Evolutionary conservation across 2,797 vertebrate genomes (phyloP), one percentile per base, ranked within the genome.

Genomic region (Gobionotothen gibberifrons): DNA sequence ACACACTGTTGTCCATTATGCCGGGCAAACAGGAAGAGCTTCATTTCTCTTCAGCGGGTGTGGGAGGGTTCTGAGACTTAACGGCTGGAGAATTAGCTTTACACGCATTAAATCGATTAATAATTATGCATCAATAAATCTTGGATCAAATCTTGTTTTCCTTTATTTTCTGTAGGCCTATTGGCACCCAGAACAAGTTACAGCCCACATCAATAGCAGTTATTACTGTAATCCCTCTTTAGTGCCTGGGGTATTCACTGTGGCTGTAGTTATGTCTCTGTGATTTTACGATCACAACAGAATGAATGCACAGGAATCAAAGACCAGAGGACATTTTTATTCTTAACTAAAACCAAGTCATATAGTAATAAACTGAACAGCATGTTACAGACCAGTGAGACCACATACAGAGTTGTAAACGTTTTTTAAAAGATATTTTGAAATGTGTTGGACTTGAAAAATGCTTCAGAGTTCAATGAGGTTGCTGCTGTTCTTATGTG

Each of bases 171-270:
- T 4, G 47, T 68, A n/a, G n/a, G n/a, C n/a, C n/a, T n/a, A 11
- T 52, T 53, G 49, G 74, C 59, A 21, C 11, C n/a, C 13, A 15
- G 19, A 67, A 64, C 4, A 51, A 73, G 55, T 53, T 46, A 17
- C 22, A 67, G 19, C 63, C 72, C 61, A 81, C 83, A 77, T 83
- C 67, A 83, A 46, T 15, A 16, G 42, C 32, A 74, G 26, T n/a
- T 58, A 22, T 48, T 29, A 43, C 56, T 40, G 11, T 65, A 19
- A 67, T 61, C 42, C 36, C 5, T 47, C 48, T 52, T 58, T 29
- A 59, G 43, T 21, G 62, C 48, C 13, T 0, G 1, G 4, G 36
- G 16, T 22, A n/a, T 53, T 69, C 15, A 48, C 52, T 9, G 40
- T 22, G 56, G 72, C 53, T 59, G 3, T 5, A 63, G 39, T 52